Evolutionary conservation across 2,113 vertebrate genomes (phyloP).

Genomic region (Aegithalos caudatus): DNA sequence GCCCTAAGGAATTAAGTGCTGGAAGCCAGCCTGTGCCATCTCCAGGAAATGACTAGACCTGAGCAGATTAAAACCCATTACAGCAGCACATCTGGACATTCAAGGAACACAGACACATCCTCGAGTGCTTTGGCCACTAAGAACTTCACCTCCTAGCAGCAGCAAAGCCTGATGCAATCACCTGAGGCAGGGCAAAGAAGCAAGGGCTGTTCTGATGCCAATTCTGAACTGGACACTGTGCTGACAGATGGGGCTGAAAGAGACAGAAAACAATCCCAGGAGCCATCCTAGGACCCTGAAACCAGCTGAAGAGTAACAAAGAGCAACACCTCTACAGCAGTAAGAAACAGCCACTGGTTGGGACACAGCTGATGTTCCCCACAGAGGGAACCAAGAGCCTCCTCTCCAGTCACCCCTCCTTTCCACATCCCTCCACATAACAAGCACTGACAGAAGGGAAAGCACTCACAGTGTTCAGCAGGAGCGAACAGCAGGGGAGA

Average conservation of each 20-base stretch:
- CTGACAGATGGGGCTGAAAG: not conserved
- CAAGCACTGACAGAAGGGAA: not conserved
- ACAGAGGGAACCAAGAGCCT: not conserved
- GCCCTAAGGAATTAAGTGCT: not conserved
- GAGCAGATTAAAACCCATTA: not conserved
- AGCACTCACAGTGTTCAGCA: not conserved
- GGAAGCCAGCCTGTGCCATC: not conserved
- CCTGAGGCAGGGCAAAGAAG: not conserved
- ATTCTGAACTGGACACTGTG: fast-evolving
- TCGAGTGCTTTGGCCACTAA: fast-evolving
- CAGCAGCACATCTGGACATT: not conserved
- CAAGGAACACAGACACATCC: not conserved
- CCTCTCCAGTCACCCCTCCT: not conserved
- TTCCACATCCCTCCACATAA: not conserved
- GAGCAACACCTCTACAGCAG: not conserved
- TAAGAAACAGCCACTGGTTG: not conserved
- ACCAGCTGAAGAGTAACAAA: not conserved
- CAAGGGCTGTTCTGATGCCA: not conserved
- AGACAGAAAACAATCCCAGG: not conserved
- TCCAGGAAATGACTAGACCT: not conserved
- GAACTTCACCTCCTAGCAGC: not conserved
- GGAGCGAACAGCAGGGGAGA: not conserved
- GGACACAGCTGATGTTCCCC: not conserved
- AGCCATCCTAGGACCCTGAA: not conserved
- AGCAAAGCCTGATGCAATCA: not conserved